Evolutionary conservation across 2,113 vertebrate genomes (phyloP), one percentile per base, ranked within the genome.

Genomic region (Anas platyrhynchos): DNA sequence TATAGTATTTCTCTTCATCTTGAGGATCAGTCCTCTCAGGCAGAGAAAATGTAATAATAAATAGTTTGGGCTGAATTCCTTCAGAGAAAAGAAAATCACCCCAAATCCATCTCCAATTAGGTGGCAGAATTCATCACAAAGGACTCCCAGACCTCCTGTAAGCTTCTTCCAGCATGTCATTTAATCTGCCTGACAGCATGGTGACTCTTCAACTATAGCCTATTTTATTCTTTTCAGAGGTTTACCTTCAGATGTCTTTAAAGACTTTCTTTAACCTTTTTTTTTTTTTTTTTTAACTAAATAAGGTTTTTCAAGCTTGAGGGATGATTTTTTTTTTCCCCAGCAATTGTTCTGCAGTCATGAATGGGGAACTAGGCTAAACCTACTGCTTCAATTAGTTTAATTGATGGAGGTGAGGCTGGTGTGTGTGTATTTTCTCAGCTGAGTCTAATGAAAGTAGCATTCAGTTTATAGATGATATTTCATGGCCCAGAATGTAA

Each of bases 341-440:
- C 71, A 88, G 91, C 68, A 94, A 92, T 77, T 90, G 52, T 52
- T 85, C 95, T 91, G 63, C 77, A 92, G 61, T 87, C 61, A 75
- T 81, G 44, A 90, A 82, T 81, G 72, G 32, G 61, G 48, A 97
- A 68, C 65, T 73, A 93, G 63, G 71, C 74, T 96, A 93, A 96
- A 38, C 56, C 73, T 92, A 69, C 76, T 96, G 68, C 73, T 95
- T 96, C 95, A 92, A 81, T 96, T 97, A 96, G 63, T 77, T 96
- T 97, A 97, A 97, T 92, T 97, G 86, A 97, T 96, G 81, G 77
- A 93, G 92, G 50, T 79, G 77, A 93, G 92, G 50, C 81, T 89
- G 41, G 79, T 20, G 41, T 86, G 41, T 94, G 74, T 86, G 91
- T 79, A 93, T 97, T 97, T 97, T 81, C 89, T 95, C 74, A 94